A percentile compares a stretch with the other conserved stretches of the same genome.
These are phyloP conservation scores for Seira ritae DNA, from an alignment of 2,888 invertebrate genomes.

Conservation along the genomic window DNA sequence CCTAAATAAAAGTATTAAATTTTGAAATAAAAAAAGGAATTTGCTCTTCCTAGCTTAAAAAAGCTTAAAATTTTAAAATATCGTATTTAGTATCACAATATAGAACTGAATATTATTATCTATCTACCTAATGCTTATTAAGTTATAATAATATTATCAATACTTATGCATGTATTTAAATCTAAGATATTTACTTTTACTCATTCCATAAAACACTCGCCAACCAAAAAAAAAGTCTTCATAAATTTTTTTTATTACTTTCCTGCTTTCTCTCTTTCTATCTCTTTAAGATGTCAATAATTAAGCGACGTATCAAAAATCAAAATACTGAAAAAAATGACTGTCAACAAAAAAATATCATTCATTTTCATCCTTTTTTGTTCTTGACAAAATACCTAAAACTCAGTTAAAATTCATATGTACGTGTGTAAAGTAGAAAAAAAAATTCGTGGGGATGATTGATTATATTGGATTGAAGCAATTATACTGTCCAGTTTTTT, in stretches of 20 bases:
- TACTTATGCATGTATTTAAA: neutral
- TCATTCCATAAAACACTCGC: slow-evolving; percentile 10
- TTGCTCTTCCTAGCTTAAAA: too few species aligned
- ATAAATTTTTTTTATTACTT: slow-evolving; percentile 11
- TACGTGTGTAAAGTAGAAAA: too few species aligned
- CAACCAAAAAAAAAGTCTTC: slow-evolving; percentile 34
- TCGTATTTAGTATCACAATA: slow-evolving; percentile 9
- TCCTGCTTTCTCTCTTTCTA: neutral
- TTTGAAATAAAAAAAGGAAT: too few species aligned
- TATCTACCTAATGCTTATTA: neutral
- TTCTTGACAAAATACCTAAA: too few species aligned
- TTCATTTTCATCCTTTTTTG: slow-evolving; percentile 38
- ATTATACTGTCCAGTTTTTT: too few species aligned
- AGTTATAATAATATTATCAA: slow-evolving; percentile 14
- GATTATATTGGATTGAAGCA: too few species aligned
- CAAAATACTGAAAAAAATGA: slow-evolving; percentile 50
- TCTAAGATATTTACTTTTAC: neutral
- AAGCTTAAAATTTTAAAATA: too few species aligned
- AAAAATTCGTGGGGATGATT: too few species aligned
- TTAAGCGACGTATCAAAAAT: slow-evolving; percentile 23
- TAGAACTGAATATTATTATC: neutral
- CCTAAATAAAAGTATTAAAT: too few species aligned
- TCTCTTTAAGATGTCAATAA: neutral
- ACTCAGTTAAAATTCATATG: too few species aligned
- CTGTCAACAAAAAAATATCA: slow-evolving; percentile 33